These are phyloP conservation scores for Scelioninae gen. 1 DNA, from an alignment of 2,888 invertebrate species.

Conservation along the genomic window DNA sequence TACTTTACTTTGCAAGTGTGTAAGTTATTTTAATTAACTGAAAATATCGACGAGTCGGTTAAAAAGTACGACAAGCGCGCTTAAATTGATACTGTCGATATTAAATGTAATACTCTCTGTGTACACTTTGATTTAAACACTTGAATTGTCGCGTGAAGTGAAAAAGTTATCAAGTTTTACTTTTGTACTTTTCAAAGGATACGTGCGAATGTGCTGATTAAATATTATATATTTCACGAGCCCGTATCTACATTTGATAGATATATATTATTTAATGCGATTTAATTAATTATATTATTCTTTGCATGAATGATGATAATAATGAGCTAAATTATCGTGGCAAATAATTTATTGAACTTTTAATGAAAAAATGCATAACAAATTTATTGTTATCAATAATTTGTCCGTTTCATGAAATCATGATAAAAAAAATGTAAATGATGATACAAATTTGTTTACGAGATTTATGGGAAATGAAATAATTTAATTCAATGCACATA, in stretches of 20 bases:
- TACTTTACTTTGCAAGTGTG: slow-evolving; percentile 42
- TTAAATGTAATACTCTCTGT: slow-evolving; percentile 44
- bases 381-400: slow-evolving; percentile 2
- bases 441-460: not conserved
- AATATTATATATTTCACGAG: slow-evolving; percentile 44
- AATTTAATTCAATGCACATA: slow-evolving; percentile 2
- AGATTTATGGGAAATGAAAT: not conserved
- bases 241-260: not conserved
- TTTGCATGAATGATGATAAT: slow-evolving; percentile 18
- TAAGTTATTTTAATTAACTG: slow-evolving; percentile 66
- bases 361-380: not conserved
- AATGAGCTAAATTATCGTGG: slow-evolving; percentile 16
- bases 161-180: slow-evolving; percentile 42
- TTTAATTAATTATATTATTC: slow-evolving; percentile 38
- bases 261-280: slow-evolving; percentile 48
- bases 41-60: slow-evolving; percentile 57
- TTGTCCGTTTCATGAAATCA: not conserved
- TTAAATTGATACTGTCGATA: slow-evolving; percentile 40
- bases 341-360: slow-evolving; percentile 13
- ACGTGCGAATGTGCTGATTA: slow-evolving; percentile 29
- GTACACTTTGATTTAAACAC: slow-evolving; percentile 56
- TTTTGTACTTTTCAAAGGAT: slow-evolving; percentile 32
- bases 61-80: slow-evolving; percentile 42
- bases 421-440: slow-evolving; percentile 1
- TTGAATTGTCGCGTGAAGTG: slow-evolving; percentile 23